phyloP scores from a whole-genome alignment of 23 tunicate genomes.

The Trididemnum nubilum region DNA sequence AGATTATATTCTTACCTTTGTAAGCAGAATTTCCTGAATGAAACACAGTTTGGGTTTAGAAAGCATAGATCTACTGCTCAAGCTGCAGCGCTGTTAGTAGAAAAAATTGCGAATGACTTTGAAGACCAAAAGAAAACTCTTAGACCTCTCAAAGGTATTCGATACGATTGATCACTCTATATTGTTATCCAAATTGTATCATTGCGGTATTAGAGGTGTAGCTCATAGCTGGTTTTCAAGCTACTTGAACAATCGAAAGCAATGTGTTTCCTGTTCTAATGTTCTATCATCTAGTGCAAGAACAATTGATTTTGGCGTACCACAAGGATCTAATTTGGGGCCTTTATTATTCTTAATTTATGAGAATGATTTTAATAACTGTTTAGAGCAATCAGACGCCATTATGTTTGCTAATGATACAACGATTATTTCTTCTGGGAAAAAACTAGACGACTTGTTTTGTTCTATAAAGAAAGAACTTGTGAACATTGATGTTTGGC shows the following conservation, averaged over 20 bases:
- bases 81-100: not conserved
- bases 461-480: not conserved
- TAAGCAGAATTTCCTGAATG: not conserved
- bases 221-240: not conserved
- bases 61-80: not conserved
- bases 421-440: not conserved
- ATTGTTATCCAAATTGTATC: not conserved
- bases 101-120: not conserved
- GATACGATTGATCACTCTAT: not conserved
- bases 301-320: not conserved
- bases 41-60: not conserved
- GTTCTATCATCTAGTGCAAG: not conserved
- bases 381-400: not conserved
- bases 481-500: not conserved
- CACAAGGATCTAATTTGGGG: not conserved
- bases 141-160: not conserved
- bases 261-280: not conserved
- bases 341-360: not conserved
- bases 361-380: not conserved
- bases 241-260: not conserved
- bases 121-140: not conserved
- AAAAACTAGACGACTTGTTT: not conserved
- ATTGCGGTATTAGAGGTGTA: not conserved
- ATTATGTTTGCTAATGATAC: not conserved
- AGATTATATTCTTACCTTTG: not conserved